These are phyloP conservation scores for Brachyistius frenatus DNA, from an alignment of 2,113 vertebrate genomes.

Conservation along the genomic window DNA sequence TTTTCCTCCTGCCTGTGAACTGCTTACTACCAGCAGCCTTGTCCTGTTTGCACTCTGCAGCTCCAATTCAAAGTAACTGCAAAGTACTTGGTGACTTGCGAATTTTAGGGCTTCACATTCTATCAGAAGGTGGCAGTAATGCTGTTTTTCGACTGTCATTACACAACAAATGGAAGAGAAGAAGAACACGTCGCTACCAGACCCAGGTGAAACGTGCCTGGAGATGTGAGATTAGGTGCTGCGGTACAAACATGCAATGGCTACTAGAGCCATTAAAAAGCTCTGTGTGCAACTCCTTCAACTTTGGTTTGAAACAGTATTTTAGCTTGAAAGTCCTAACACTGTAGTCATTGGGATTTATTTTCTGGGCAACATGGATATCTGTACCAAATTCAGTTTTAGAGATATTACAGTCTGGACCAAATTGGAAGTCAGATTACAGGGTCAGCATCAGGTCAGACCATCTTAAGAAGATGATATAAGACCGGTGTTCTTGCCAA, in stretches of 20 bases:
- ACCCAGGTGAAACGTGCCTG: too few relatives aligned
- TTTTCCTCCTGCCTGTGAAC: not conserved
- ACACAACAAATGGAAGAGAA: too few relatives aligned
- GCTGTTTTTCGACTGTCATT: too few relatives aligned
- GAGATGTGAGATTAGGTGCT: too few relatives aligned
- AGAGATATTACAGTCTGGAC: not conserved
- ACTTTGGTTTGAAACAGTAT: too few relatives aligned
- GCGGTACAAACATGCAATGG: too few relatives aligned
- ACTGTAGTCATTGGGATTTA: not conserved
- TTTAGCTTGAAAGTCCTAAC: too few relatives aligned
- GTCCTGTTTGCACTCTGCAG: too few relatives aligned
- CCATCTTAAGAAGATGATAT: not conserved
- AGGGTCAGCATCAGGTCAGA: constrained; percentile 2
- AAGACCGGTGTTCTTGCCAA: not conserved
- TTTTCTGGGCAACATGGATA: not conserved
- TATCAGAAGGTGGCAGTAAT: not conserved
- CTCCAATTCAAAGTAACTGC: too few relatives aligned
- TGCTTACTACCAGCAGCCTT: not conserved
- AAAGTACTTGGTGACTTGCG: not conserved
- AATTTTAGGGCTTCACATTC: not conserved
- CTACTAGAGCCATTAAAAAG: too few relatives aligned
- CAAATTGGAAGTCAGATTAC: not conserved
- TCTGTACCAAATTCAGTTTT: not conserved
- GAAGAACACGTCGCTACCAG: too few relatives aligned
- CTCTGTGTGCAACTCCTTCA: too few relatives aligned